Evolutionary conservation across 2,888 invertebrate genomes (phyloP).

Genomic region (Drosophila macrospina): DNA sequence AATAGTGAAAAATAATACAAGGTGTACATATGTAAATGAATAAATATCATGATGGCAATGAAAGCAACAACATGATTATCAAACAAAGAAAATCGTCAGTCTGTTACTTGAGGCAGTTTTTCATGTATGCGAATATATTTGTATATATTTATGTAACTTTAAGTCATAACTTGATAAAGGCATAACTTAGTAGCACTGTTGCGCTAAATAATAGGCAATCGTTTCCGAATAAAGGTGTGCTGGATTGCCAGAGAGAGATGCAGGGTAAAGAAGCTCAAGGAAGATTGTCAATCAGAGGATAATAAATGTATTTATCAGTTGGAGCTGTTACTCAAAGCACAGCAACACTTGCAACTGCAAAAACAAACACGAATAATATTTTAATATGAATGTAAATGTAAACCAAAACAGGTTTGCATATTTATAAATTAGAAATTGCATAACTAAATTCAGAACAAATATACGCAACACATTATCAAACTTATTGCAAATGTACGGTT

Average conservation of each 20-base stretch:
- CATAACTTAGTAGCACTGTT: not conserved
- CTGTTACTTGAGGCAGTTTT: constrained; percentile 10
- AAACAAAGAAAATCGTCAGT: constrained; percentile 2
- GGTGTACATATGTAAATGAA: not conserved
- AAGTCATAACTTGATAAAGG: too few relatives aligned
- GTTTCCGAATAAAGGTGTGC: not conserved
- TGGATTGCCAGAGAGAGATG: too few relatives aligned
- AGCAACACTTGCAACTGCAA: not conserved
- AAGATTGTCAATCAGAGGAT: too few relatives aligned
- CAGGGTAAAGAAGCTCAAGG: too few relatives aligned
- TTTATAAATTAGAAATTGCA: constrained; percentile 19
- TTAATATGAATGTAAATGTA: constrained; percentile 4
- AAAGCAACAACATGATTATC: not conserved
- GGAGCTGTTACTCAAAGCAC: not conserved
- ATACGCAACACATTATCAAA: not conserved
- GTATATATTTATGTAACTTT: not conserved
- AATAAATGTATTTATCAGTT: not conserved
- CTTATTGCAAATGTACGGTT: constrained; percentile 5
- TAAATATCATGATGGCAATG: not conserved
- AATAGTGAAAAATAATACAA: constrained; percentile 60
- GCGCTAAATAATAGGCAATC: constrained; percentile 13
- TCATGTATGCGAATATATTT: not conserved
- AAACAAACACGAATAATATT: constrained; percentile 3
- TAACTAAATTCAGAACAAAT: not conserved
- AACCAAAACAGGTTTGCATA: constrained; percentile 10